Evolutionary conservation across 1,140 invertebrate species (phyloP).

Genomic region (Drosophila malerkotliana): DNA sequence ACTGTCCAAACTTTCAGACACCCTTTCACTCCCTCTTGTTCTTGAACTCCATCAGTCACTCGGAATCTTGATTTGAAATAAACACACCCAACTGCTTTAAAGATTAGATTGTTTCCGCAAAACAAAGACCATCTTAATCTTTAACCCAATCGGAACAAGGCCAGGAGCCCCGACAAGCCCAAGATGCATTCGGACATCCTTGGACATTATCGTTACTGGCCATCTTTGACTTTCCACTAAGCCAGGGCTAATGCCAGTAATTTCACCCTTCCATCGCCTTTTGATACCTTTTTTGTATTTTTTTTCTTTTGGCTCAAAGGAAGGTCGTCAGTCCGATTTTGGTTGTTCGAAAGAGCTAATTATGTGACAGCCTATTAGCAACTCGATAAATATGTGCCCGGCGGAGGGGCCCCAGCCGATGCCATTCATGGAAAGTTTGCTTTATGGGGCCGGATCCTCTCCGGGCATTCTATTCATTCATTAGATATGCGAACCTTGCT

Average conservation of each 20-base stretch:
- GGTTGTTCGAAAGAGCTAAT: slow-evolving; percentile 73
- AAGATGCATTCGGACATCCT: slow-evolving; percentile 61
- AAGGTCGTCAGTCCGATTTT: slow-evolving; percentile 48
- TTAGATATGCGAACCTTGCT: slow-evolving; percentile 81
- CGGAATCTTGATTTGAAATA: slow-evolving; percentile 19
- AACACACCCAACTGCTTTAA: slow-evolving; percentile 23
- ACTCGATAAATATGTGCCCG: slow-evolving; percentile 81
- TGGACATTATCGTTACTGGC: slow-evolving; percentile 63
- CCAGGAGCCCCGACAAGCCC: slow-evolving; percentile 4
- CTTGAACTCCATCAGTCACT: slow-evolving; percentile 35
- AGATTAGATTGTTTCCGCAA: slow-evolving; percentile 36
- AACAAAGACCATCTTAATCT: slow-evolving; percentile 26
- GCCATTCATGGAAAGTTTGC: slow-evolving; percentile 56
- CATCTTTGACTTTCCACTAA: slow-evolving; percentile 73
- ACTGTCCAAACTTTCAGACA: neutral
- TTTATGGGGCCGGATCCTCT: slow-evolving; percentile 28
- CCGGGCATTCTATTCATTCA: slow-evolving; percentile 56
- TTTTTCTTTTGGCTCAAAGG: neutral
- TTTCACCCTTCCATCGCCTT: slow-evolving; percentile 16
- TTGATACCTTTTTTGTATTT: slow-evolving; percentile 58
- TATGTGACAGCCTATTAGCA: slow-evolving; percentile 82
- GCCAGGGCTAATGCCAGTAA: slow-evolving; percentile 70
- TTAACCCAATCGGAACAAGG: slow-evolving; percentile 30
- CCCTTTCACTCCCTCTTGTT: slow-evolving; percentile 6
- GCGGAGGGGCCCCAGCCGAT: slow-evolving; percentile 29